These are phyloP conservation scores for Platorchestia sp. DNA, from an alignment of 1,140 invertebrate species.

Conservation along the genomic window DNA sequence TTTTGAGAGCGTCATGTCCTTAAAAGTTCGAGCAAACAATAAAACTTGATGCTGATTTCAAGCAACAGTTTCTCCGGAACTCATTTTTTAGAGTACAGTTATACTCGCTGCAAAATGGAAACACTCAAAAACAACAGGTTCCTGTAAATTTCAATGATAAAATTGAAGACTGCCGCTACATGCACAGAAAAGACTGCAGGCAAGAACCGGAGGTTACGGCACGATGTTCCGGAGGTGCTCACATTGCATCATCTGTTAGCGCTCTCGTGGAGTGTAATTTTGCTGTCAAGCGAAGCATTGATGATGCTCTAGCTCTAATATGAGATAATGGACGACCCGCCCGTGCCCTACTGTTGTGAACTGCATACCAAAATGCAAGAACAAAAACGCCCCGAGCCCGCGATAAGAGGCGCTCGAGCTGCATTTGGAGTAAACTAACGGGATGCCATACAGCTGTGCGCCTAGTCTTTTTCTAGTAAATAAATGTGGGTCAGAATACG, in stretches of 20 bases:
- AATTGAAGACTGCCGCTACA: background rate
- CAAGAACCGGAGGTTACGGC: background rate
- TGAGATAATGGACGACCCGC: background rate
- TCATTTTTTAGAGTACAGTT: background rate
- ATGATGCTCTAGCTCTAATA: background rate
- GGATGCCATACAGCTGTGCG: background rate
- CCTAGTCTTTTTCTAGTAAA: background rate
- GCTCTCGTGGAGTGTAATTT: background rate
- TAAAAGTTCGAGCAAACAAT: background rate
- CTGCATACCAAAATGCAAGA: background rate
- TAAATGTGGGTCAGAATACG: background rate
- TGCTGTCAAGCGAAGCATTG: slow-evolving; percentile 27
- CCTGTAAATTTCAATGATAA: background rate
- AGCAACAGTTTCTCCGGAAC: background rate
- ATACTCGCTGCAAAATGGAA: background rate
- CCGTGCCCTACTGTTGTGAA: background rate
- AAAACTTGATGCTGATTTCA: background rate
- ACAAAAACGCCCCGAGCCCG: background rate
- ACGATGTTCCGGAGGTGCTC: background rate
- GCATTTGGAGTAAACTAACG: slow-evolving; percentile 46
- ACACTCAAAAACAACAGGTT: background rate
- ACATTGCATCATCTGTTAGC: background rate
- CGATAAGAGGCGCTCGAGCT: background rate
- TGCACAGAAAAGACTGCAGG: background rate
- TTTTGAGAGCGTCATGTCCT: background rate